These are phyloP conservation scores for Cladopsammia gracilis DNA, from an alignment of 64 coral and sea anemone species.

Conservation along the genomic window DNA sequence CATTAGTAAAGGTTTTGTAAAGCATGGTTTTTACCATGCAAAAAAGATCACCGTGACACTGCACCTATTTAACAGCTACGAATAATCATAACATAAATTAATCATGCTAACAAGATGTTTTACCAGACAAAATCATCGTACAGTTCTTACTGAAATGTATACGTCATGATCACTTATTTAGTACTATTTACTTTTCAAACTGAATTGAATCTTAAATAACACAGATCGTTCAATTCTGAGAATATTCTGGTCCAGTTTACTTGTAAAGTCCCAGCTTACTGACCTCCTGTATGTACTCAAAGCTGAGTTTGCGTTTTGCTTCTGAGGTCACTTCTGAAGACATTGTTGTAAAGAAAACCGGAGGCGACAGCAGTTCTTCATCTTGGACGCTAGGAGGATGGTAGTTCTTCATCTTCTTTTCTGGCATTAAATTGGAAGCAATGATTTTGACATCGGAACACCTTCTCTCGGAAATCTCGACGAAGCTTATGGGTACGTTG, in stretches of 20 bases:
- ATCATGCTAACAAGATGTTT: too few species aligned
- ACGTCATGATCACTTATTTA: too few species aligned
- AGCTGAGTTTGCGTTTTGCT: slow-evolving; percentile 36
- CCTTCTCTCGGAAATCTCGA: neutral
- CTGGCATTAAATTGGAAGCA: neutral
- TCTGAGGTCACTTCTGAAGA: neutral
- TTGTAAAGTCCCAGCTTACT: slow-evolving; percentile 5
- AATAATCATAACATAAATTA: too few species aligned
- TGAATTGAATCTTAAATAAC: too few species aligned
- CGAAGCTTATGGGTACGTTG: neutral
- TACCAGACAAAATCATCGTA: too few species aligned
- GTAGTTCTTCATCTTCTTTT: neutral
- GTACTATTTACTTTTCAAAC: too few species aligned
- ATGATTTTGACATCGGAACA: neutral
- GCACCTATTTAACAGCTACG: too few species aligned
- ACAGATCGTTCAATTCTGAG: too few species aligned
- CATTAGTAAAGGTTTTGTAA: too few species aligned
- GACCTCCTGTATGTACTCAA: slow-evolving; percentile 41
- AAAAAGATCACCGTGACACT: too few species aligned
- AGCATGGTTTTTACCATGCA: too few species aligned
- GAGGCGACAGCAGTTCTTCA: neutral
- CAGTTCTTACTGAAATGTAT: too few species aligned
- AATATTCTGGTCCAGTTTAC: neutral
- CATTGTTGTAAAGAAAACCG: neutral
- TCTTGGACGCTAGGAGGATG: neutral